A percentile compares a stretch with the other conserved stretches of the same genome.
phyloP scores from a whole-genome alignment of 1,140 invertebrate genomes.

The Caenorhabditis remanei region DNA sequence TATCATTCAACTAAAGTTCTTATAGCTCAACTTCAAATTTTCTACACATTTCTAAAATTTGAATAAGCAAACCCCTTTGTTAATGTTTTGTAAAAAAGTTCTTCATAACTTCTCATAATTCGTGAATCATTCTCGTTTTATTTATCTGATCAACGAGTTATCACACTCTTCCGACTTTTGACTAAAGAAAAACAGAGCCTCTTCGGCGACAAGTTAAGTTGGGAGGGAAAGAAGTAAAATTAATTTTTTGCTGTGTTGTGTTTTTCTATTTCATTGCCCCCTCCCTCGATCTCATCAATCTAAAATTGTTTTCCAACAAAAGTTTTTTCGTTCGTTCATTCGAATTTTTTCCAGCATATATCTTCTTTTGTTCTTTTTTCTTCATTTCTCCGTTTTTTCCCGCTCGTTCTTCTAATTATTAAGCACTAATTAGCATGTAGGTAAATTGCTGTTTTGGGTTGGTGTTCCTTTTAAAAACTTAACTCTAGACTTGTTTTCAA shows the following conservation, averaged over 20 bases:
- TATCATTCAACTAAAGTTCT: no score
- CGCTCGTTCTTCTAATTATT: neutral
- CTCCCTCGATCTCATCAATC: constrained; percentile 39
- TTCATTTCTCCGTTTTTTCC: neutral
- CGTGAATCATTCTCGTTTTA: no score
- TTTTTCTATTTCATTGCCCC: constrained; percentile 44
- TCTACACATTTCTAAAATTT: no score
- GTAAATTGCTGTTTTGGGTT: neutral
- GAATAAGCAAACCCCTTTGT: no score
- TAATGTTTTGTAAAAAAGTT: no score
- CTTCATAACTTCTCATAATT: no score
- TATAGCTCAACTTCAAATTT: no score
- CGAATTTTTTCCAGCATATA: constrained; percentile 4
- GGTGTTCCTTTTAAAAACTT: neutral
- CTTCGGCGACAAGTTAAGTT: neutral
- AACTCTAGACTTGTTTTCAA: neutral
- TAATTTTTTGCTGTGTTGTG: neutral
- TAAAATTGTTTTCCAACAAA: constrained; percentile 34
- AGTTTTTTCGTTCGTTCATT: constrained; percentile 23
- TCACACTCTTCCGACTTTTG: neutral
- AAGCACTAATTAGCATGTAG: neutral
- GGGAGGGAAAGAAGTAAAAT: neutral
- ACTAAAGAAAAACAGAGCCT: neutral
- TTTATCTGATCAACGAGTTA: no score
- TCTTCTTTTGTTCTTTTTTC: neutral